Percentiles rank a stretch among this genome's conserved stretches.
phyloP scores from a whole-genome alignment of 2,113 vertebrate genomes.

The Dascyllus trimaculatus region DNA sequence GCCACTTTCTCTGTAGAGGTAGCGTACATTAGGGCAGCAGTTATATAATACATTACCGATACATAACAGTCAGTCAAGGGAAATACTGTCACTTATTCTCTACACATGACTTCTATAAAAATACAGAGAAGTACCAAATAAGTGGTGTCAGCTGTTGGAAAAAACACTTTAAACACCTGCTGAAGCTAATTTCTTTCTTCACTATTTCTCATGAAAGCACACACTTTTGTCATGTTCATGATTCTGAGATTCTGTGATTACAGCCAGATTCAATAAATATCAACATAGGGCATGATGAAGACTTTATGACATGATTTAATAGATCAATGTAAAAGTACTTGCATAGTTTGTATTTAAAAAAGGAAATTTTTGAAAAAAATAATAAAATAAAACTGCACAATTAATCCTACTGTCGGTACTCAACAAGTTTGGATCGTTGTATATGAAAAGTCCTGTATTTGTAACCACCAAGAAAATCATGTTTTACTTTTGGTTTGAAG shows the following conservation, averaged over 20 bases:
- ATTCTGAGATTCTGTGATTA: too few relatives aligned
- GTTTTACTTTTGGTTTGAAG: constrained; percentile 6
- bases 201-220: too few relatives aligned
- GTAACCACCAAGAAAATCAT: neutral
- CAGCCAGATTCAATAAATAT: neutral
- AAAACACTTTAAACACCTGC: neutral
- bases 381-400: neutral
- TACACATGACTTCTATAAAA: neutral
- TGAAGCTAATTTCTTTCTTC: too few relatives aligned
- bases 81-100: neutral
- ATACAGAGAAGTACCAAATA: neutral
- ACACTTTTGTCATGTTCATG: too few relatives aligned
- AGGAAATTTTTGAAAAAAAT: neutral
- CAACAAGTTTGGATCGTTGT: neutral
- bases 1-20: constrained; percentile 1
- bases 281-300: neutral
- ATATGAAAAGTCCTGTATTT: neutral
- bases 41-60: constrained; percentile 3
- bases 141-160: neutral
- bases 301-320: too few relatives aligned
- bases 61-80: neutral
- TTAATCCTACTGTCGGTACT: neutral
- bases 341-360: too few relatives aligned
- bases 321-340: neutral
- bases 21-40: neutral